A percentile compares a stretch with the other conserved stretches of the same genome.
Evolutionary conservation across 2,797 vertebrate genomes (phyloP).

Genomic region (Staurois parvus): DNA sequence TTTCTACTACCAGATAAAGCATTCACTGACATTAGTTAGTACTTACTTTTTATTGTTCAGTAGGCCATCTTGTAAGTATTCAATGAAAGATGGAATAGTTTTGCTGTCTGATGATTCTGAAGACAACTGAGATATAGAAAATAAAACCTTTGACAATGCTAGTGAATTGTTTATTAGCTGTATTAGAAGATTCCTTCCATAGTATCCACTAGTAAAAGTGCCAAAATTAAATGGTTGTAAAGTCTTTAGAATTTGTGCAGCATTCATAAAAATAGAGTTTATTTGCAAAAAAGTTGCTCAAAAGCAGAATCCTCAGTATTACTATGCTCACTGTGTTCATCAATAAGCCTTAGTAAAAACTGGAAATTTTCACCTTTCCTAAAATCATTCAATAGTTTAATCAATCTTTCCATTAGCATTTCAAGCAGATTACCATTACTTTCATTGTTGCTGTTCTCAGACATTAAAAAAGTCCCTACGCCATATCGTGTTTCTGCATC

Average conservation of each 20-base stretch:
- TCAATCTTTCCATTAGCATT: background rate
- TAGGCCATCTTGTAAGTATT: slow-evolving; percentile 4
- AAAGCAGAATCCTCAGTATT: background rate
- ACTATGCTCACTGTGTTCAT: background rate
- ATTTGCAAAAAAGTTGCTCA: slow-evolving; percentile 1
- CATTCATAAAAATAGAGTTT: background rate
- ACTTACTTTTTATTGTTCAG: slow-evolving; percentile 20
- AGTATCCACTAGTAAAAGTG: background rate
- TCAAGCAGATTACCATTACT: background rate
- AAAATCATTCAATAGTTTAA: background rate
- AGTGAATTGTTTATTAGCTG: slow-evolving; percentile 2
- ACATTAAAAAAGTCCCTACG: background rate
- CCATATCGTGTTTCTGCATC: background rate
- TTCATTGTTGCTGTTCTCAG: background rate
- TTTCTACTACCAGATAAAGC: no score
- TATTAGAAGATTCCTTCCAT: background rate
- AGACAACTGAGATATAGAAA: background rate
- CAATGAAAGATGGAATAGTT: background rate
- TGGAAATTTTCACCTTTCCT: background rate
- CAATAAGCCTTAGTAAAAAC: background rate
- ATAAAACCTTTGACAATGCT: background rate
- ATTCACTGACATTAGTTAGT: background rate
- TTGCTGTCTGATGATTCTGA: background rate
- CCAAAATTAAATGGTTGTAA: background rate
- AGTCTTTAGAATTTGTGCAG: background rate